Percentiles rank a stretch among this genome's conserved stretches.
phyloP scores from a whole-genome alignment of 1,140 invertebrate species.

The Saccostrea echinata region DNA sequence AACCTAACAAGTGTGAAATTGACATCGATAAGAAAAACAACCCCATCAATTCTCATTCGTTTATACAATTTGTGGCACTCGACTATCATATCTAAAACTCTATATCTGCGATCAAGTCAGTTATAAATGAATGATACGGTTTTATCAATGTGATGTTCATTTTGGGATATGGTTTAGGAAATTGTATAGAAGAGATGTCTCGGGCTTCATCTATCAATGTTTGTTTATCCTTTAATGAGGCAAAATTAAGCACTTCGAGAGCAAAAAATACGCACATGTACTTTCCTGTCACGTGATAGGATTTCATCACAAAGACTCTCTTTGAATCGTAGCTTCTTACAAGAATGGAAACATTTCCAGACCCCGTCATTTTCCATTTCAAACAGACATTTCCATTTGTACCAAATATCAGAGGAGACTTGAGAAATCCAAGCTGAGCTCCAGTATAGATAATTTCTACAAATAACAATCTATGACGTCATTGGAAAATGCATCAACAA shows the following conservation, averaged over 20 bases:
- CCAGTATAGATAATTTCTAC: neutral
- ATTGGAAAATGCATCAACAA: no score
- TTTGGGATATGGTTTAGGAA: no score
- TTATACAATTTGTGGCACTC: neutral
- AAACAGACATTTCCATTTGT: neutral
- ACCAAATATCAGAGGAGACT: neutral
- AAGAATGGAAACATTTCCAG: neutral
- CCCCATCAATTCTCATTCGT: neutral
- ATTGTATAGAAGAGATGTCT: no score
- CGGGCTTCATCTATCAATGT: no score
- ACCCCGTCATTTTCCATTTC: neutral
- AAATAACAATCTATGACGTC: neutral
- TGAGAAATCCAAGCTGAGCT: neutral
- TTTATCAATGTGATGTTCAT: no score
- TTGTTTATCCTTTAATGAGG: no score
- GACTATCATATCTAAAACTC: neutral
- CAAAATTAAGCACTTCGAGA: neutral
- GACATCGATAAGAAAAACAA: neutral
- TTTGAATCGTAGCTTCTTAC: neutral
- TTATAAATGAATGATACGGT: neutral
- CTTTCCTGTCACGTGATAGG: neutral
- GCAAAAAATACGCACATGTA: neutral
- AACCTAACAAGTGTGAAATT: no score
- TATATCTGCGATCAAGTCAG: neutral
- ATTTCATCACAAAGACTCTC: neutral